Evolutionary conservation across 2,888 invertebrate genomes (phyloP), one percentile per base, ranked within the genome.

Genomic region (Volucella bombylans): DNA sequence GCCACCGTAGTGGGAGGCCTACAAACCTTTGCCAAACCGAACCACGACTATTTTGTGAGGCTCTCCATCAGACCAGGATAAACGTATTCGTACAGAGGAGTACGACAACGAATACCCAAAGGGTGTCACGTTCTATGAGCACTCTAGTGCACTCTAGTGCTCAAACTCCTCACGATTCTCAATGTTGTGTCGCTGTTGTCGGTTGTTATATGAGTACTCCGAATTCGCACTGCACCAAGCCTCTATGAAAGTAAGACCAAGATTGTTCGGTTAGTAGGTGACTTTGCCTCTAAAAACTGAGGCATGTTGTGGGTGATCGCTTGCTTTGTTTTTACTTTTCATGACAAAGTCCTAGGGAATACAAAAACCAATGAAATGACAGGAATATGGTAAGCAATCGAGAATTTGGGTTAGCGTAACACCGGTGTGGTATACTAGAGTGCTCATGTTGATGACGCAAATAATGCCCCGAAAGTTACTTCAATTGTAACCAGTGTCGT

Each of bases 121-220:
- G 85, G 81, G 85, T 81, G 85, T 85, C 85, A 85, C 85, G 85
- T 81, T 85, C 81, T 81, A 43, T 85, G 83, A 71, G 71, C 80
- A 54, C 65, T 80, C 49, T 67, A 31, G 31, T 31, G 31, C 61
- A 55, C 57, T 49, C 41, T 39, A 57, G 69, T 61, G 74, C 74
- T 80, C 79, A 83, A 62, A 85, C 76, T 85, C 71, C 85, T 81
- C 81, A 85, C 85, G 85, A 85, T 77, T 72, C 57, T 54, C 74
- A 77, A 72, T 77, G 81, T 43, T 76, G 83, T 74, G 67, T 68
- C 41, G 71, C 59, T 23, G 11, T 14, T 47, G 57, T 14, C 47
- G 62, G 74, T 64, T 54, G 52, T 64, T 54, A 64, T 72, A 64
- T 50, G 38, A 73, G 62, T 61, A 83, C 57, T 55, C 69, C 57